Evolutionary conservation across 2,113 vertebrate genomes (phyloP), one percentile per base, ranked within the genome.

Genomic region (Osmerus eperlanus): DNA sequence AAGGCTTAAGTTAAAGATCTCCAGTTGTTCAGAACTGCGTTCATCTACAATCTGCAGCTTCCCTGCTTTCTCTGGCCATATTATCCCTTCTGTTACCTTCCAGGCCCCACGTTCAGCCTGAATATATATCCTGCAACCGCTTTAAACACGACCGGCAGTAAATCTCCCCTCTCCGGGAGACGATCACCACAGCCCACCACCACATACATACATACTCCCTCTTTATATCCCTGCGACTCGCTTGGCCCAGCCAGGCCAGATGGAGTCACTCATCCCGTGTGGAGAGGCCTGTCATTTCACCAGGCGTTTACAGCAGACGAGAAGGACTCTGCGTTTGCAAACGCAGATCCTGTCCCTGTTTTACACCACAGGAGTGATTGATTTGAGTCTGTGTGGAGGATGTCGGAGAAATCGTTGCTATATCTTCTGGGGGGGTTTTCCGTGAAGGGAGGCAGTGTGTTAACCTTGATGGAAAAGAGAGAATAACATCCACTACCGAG

Each of bases 121-220:
- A 41, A 5, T 32, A 71, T 69, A 29, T 29, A 3, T 69, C 67
- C 28, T 56, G 23, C 32, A 66, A 13, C 61, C 21, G 52, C 64
- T 54, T 78, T 59, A 62, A 70, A 83, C 60, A 65, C 63, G 70
- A 32, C 47, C 7, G 56, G 59, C 68, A 14, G 32, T 65, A 78
- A 70, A 79, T 77, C 81, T 70, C 64, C 68, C 65, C 68, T 70
- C 68, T 55, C 59, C 62, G 58, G 65, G 72, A 79, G 67, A 71
- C 64, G 1, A 68, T 68, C 78, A 76, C 36, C 61, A 18, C 58
- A 7, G 71, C 69, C 64, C 21, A 79, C 69, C 21, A 36, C 29
- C 4, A 66, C 78, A 75, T 73, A 75, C 47, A 75, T 71, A n/a
- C n/a, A n/a, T n/a, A n/a, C 65, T 77, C 13, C 28, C 59, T 53